Conservation (phyloP, 2,888 invertebrate species). For the Habrosyne pyritoides region DNA sequence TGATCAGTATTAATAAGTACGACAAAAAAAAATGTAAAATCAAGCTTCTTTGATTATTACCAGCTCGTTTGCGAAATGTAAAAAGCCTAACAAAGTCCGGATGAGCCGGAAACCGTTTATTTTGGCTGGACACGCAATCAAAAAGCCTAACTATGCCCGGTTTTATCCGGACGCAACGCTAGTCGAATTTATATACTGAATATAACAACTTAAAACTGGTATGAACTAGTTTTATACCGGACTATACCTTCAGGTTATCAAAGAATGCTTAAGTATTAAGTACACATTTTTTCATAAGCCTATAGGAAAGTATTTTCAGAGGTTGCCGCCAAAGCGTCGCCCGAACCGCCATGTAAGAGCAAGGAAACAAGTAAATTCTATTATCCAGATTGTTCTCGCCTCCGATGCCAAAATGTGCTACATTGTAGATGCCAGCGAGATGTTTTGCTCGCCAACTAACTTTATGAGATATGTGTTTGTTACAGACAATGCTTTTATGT, state of each 20-base stretch:
- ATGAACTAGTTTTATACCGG: no score
- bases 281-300: conserved; percentile 26
- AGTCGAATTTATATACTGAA: no score
- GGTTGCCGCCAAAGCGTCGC: conserved; percentile 48
- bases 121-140: no score
- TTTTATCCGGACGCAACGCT: no score
- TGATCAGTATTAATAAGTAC: no score
- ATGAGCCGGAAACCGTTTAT: no score
- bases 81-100: no score
- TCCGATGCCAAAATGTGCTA: conserved; percentile 72
- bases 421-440: conserved; percentile 63
- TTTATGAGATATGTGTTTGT: conserved; percentile 75
- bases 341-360: conserved; percentile 33
- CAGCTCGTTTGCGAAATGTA: no score
- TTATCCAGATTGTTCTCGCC: conserved; percentile 80
- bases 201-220: no score
- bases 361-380: conserved; percentile 65
- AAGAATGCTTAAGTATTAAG: not conserved
- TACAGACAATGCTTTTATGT: conserved; percentile 70
- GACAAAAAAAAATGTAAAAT: no score
- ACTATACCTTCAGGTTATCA: not conserved
- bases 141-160: no score
- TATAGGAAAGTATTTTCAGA: not conserved
- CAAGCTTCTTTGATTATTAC: no score
- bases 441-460: conserved; percentile 74